Evolutionary conservation across 2,888 invertebrate genomes (phyloP).

Genomic region (Rhagium mordax): DNA sequence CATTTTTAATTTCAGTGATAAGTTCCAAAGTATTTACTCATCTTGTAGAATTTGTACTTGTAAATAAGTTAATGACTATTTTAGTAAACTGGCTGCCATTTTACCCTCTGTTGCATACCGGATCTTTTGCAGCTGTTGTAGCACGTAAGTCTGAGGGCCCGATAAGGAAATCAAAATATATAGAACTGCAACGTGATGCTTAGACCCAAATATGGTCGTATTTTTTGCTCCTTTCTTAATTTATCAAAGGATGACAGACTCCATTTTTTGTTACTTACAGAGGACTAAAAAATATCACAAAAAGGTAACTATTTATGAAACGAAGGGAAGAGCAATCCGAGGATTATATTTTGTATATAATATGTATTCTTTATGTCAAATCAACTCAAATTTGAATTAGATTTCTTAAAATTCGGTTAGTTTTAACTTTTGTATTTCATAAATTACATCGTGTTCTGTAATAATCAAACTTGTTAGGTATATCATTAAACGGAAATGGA

Average conservation of each 20-base stretch:
- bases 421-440: too few relatives aligned
- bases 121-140: conserved; percentile 51
- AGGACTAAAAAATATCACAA: conserved; percentile 3
- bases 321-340: background rate
- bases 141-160: background rate
- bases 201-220: conserved; percentile 23
- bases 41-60: conserved; percentile 1
- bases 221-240: conserved; percentile 9
- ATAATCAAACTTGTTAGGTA: too few relatives aligned
- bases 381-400: background rate
- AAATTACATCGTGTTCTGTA: too few relatives aligned
- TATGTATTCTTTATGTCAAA: too few relatives aligned
- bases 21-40: background rate
- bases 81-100: conserved; percentile 30
- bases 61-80: background rate
- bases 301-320: conserved; percentile 13
- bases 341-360: background rate
- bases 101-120: conserved; percentile 50
- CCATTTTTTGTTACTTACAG: conserved; percentile 11
- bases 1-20: background rate
- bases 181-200: background rate
- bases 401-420: background rate
- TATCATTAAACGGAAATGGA: too few relatives aligned
- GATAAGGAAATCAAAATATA: conserved; percentile 30
- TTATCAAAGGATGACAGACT: conserved; percentile 21